Base-by-base conservation (phyloP, 1,140 invertebrate species). In the Plodia interpunctella region DNA sequence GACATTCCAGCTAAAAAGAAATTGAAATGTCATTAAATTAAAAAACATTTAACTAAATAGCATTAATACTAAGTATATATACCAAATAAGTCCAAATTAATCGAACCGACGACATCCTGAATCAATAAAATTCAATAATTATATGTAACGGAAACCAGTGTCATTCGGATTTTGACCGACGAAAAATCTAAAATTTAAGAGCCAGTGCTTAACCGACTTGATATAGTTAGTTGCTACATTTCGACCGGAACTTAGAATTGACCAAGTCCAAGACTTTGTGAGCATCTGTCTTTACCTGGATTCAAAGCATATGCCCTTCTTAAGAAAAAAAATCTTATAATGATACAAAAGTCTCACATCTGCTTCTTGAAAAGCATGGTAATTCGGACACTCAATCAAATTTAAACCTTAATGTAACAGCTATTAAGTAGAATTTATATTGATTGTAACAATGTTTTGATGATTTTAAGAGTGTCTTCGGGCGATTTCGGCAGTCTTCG, bases 271-370 rank as follows among this genome's bases (percentile, higher is more conserved):
- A 67, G 49, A 59, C 59, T 49, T 59, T 53, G 50, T 5, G 63
- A 56, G 57, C 79, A 80, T 83, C 72, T 84, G 79, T 63, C 69
- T 57, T 62, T 84, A 82, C 81, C 81, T 83, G 79, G 69, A 64
- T 69, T 63, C 62, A 65, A 69, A 65, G 72, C 76, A 82, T 76
- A 80, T 83, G 80, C 71, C 70, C 77, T 74, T 68, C 78, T 80
- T 61, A 69, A 74, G 70, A 87, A 83, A 86, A 82, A 85, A 82
- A 76, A 68, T 71, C 76, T 74, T 68, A 76, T 83, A 79, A 82
- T 79, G 83, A 78, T 83, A 83, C 83, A 78, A 82, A 78, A 75
- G 64, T 82, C 74, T 80, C 70, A 78, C 84, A 87, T 82, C 84
- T 87, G 84, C 82, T 78, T 52, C 66, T 32, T 32, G 9, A 0